Conservation (phyloP, 1,140 invertebrate genomes). For the Papilio polyxenes region DNA sequence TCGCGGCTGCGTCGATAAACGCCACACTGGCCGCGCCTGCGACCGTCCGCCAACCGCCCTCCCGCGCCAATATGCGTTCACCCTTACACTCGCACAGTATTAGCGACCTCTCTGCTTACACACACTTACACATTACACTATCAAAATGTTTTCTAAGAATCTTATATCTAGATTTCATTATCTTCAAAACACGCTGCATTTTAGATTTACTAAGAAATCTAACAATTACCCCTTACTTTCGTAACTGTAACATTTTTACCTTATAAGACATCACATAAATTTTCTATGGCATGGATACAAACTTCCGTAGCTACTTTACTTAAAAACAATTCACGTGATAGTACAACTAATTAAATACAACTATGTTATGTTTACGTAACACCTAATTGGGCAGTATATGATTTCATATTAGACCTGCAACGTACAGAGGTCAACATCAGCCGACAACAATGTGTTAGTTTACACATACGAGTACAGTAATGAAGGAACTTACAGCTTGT, state of each 20-base stretch:
- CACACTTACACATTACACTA: neutral
- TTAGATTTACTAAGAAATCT: neutral
- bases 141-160: conserved; percentile 5
- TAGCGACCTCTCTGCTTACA: conserved; percentile 15
- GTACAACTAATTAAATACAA: conserved; percentile 1
- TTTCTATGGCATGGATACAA: neutral
- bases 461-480: neutral
- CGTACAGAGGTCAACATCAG: conserved; percentile 15
- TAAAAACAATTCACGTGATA: neutral
- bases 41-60: conserved; percentile 45
- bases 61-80: conserved; percentile 46
- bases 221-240: neutral
- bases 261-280: neutral
- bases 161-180: neutral
- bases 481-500: conserved; percentile 6
- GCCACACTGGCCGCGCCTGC: conserved; percentile 45
- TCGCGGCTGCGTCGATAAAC: conserved; percentile 58
- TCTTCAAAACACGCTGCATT: neutral
- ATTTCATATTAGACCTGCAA: conserved; percentile 14
- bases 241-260: neutral
- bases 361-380: conserved; percentile 31
- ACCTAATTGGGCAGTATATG: conserved; percentile 7
- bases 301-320: neutral
- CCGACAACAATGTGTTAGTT: conserved; percentile 25
- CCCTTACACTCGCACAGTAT: conserved; percentile 13